Conservation (phyloP, 2,888 invertebrate genomes). For the Apotomis capreana region DNA sequence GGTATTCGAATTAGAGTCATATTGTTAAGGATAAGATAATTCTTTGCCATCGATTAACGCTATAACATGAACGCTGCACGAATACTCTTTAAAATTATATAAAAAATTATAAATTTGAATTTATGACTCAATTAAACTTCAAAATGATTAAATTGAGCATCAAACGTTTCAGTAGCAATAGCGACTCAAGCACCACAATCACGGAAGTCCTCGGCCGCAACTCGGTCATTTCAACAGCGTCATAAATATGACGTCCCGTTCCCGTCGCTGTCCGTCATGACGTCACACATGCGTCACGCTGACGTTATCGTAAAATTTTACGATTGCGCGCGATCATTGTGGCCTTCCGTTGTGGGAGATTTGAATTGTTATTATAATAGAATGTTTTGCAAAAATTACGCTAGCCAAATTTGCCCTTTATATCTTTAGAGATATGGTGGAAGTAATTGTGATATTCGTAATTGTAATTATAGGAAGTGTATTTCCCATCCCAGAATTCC, state of each 20-base stretch:
- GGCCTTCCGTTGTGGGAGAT: constrained; percentile 46
- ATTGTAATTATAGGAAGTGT: constrained; percentile 15
- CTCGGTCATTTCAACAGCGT: constrained; percentile 52
- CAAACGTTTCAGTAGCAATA: constrained; percentile 17
- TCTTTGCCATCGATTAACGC: too few relatives aligned
- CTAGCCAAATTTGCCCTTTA: constrained; percentile 18
- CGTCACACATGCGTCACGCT: constrained; percentile 65
- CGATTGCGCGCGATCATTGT: constrained; percentile 62
- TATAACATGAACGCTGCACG: too few relatives aligned
- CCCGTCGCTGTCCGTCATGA: constrained; percentile 58
- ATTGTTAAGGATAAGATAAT: too few relatives aligned
- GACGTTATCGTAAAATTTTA: constrained; percentile 80
- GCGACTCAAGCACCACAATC: constrained; percentile 12
- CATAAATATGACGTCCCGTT: constrained; percentile 72
- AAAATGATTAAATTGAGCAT: not conserved
- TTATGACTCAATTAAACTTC: too few relatives aligned
- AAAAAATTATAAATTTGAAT: too few relatives aligned
- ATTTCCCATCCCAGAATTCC: constrained; percentile 26
- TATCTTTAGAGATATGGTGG: constrained; percentile 2
- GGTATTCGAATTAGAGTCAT: too few relatives aligned
- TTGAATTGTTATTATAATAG: constrained; percentile 34
- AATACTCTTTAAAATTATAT: too few relatives aligned
- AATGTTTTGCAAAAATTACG: constrained; percentile 7
- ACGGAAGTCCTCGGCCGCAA: constrained; percentile 25
- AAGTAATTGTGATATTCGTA: not conserved